Conservation (phyloP, 2,113 vertebrate species). For the Microcebus lehilahytsara region DNA sequence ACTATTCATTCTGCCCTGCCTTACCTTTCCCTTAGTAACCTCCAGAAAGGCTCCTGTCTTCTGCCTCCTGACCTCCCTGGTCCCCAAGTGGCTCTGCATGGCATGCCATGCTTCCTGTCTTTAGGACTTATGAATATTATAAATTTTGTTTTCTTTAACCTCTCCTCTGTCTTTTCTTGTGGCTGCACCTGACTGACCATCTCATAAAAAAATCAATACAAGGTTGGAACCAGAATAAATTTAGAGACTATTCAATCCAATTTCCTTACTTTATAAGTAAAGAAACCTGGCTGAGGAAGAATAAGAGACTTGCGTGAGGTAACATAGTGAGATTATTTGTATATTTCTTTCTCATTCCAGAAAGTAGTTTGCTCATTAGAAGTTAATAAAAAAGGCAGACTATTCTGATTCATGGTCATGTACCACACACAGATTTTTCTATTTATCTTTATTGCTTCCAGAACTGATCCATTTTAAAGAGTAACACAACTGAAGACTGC, state of each 20-base stretch:
- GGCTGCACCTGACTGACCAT: background rate
- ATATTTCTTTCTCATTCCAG: background rate
- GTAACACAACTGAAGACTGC: background rate
- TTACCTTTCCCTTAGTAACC: background rate
- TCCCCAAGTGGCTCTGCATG: background rate
- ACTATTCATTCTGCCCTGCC: background rate
- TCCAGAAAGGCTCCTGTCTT: too few species aligned
- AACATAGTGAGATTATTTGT: background rate
- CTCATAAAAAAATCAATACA: background rate
- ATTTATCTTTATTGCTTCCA: background rate
- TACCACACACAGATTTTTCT: background rate
- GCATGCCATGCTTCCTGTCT: background rate
- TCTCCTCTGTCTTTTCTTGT: background rate
- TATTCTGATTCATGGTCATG: background rate
- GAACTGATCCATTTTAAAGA: conserved; percentile 37
- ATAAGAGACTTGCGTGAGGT: background rate
- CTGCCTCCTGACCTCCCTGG: background rate
- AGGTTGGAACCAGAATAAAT: background rate
- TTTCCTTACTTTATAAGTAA: background rate
- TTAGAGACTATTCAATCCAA: background rate
- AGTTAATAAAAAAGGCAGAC: background rate
- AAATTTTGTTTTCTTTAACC: background rate
- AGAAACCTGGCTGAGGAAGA: background rate
- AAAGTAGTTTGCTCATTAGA: background rate
- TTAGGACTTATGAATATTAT: too few species aligned